Percentiles rank a stretch among this genome's conserved stretches.
These are phyloP conservation scores for Matsumyia berberina DNA, from an alignment of 2,888 invertebrate species.

Conservation along the genomic window DNA sequence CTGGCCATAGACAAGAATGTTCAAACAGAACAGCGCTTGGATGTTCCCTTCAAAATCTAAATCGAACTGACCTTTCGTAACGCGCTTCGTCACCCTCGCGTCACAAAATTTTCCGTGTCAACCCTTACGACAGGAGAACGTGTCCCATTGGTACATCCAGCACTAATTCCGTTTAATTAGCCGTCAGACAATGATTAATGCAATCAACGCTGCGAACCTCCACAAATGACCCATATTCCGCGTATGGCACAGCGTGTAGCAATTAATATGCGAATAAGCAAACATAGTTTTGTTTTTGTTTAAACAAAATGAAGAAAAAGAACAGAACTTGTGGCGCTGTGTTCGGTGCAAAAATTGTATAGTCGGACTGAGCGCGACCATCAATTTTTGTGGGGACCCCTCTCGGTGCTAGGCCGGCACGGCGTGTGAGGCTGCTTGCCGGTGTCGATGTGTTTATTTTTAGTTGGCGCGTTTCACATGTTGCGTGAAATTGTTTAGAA, in stretches of 20 bases:
- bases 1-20: constrained; percentile 12
- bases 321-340: constrained; percentile 49
- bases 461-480: constrained; percentile 47
- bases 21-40: constrained; percentile 7
- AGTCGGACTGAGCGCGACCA: background rate
- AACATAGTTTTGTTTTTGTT: constrained; percentile 16
- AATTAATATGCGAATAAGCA: constrained; percentile 68
- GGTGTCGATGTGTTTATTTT: constrained; percentile 48
- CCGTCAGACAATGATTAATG: constrained; percentile 53
- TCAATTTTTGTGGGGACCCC: constrained; percentile 11
- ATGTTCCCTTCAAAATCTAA: background rate
- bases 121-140: background rate
- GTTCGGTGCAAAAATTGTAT: background rate
- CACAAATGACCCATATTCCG: constrained; percentile 61
- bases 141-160: background rate
- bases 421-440: no score
- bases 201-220: constrained; percentile 18
- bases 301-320: constrained; percentile 32
- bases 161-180: constrained; percentile 49
- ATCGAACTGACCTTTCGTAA: constrained; percentile 40
- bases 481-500: constrained; percentile 70
- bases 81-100: background rate
- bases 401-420: background rate
- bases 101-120: constrained; percentile 28
- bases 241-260: constrained; percentile 37